Conservation (phyloP, 2,113 vertebrate species). For the Seriola rivoliana region DNA sequence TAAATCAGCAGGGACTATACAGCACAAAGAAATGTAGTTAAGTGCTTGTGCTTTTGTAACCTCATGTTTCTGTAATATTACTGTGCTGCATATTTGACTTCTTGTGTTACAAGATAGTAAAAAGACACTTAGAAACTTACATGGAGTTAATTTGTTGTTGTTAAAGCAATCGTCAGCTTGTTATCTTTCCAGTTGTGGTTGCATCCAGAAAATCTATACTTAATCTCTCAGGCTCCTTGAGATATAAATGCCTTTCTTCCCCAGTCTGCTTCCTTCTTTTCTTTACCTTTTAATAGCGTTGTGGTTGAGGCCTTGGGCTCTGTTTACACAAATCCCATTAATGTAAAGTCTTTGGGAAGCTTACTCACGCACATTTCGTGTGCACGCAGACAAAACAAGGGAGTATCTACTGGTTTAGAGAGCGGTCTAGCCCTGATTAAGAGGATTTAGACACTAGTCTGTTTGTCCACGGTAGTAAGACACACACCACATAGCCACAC, state of each 20-base stretch:
- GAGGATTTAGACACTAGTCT: conserved; percentile 64
- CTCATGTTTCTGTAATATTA: background rate
- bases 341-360: conserved; percentile 51
- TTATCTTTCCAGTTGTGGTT: conserved; percentile 25
- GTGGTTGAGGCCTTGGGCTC: conserved; percentile 53
- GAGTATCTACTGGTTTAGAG: conserved; percentile 51
- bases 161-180: conserved; percentile 31
- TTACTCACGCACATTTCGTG: conserved; percentile 38
- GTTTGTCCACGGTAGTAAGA: conserved; percentile 37
- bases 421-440: conserved; percentile 53
- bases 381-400: conserved; percentile 51
- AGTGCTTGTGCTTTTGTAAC: conserved; percentile 15
- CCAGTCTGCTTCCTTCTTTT: conserved; percentile 48
- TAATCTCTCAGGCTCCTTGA: conserved; percentile 30
- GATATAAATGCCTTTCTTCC: conserved; percentile 4
- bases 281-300: conserved; percentile 69
- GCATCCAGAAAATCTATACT: conserved; percentile 25
- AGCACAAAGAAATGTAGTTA: background rate
- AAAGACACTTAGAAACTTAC: conserved; percentile 15
- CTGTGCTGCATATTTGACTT: background rate
- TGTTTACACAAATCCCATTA: conserved; percentile 79
- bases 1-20: background rate
- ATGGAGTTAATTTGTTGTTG: conserved; percentile 17
- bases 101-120: background rate
- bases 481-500: conserved; percentile 16